A percentile compares a stretch with the other conserved stretches of the same genome.
Evolutionary conservation across 2,888 invertebrate species (phyloP).

Genomic region (Phengaris alcon): DNA sequence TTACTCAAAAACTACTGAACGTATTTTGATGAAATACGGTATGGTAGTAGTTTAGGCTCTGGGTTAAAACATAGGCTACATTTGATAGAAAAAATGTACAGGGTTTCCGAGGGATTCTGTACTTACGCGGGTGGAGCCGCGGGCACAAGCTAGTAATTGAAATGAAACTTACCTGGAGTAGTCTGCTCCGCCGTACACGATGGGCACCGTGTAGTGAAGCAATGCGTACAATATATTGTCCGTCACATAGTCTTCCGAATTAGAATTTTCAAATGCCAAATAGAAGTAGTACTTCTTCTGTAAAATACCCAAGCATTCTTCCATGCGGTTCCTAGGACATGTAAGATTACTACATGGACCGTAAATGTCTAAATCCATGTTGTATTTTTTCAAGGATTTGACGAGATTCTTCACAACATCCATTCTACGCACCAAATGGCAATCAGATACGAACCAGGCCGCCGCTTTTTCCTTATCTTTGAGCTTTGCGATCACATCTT

Average conservation of each 20-base stretch:
- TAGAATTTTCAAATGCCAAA: conserved; percentile 61
- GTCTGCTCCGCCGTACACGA: conserved; percentile 84
- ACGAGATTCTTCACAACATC: conserved; percentile 43
- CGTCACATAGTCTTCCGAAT: conserved; percentile 62
- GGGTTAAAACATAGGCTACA: no score
- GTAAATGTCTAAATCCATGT: conserved; percentile 55
- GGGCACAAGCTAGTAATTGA: neutral
- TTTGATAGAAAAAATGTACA: no score
- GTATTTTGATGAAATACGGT: no score
- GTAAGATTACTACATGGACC: conserved; percentile 56
- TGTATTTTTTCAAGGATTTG: conserved; percentile 46
- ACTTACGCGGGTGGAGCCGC: no score
- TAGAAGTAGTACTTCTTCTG: conserved; percentile 63
- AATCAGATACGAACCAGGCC: conserved; percentile 65
- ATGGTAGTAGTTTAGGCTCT: no score
- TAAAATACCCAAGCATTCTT: conserved; percentile 54
- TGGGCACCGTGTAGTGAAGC: conserved; percentile 81
- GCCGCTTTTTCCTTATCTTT: conserved; percentile 54
- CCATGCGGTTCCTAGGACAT: conserved; percentile 52
- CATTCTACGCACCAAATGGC: conserved; percentile 47
- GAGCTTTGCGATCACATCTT: conserved; percentile 46
- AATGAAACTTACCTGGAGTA: conserved; percentile 67
- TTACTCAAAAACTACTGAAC: no score
- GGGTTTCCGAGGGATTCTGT: no score
- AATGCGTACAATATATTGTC: conserved; percentile 63